A percentile compares a stretch with the other conserved stretches of the same genome.
Evolutionary conservation across 2,888 invertebrate genomes (phyloP).

Genomic region (Seira musarum): DNA sequence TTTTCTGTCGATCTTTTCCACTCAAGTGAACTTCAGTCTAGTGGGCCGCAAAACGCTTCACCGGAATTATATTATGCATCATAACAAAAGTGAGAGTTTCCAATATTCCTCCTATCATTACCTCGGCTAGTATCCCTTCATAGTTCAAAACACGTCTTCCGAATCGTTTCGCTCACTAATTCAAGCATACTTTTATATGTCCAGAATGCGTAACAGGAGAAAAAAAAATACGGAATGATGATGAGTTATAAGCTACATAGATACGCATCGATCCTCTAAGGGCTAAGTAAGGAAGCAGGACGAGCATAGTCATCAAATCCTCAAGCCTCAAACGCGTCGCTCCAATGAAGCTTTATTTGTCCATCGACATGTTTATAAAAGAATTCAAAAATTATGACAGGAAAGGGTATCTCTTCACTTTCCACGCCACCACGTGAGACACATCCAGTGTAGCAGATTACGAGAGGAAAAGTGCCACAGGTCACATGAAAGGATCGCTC

Average conservation of each 20-base stretch:
- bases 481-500: conserved; percentile 57
- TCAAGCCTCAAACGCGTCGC: no score
- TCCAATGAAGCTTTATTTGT: no score
- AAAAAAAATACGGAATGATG: conserved; percentile 9
- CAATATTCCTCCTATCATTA: conserved; percentile 27
- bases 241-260: no score
- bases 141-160: conserved; percentile 26
- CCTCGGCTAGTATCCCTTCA: background rate
- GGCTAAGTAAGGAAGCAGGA: no score
- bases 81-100: background rate
- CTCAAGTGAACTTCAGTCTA: conserved; percentile 15
- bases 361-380: no score
- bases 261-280: background rate
- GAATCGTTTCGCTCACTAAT: conserved; percentile 39
- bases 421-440: conserved; percentile 29
- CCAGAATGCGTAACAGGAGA: conserved; percentile 19
- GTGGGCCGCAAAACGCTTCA: conserved; percentile 19
- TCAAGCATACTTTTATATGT: conserved; percentile 24
- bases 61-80: conserved; percentile 23
- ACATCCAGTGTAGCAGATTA: conserved; percentile 35
- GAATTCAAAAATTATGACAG: conserved; percentile 9
- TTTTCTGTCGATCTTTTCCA: conserved; percentile 25
- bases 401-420: background rate
- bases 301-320: no score
- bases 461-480: conserved; percentile 51